A percentile compares a stretch with the other conserved stretches of the same genome.
Evolutionary conservation across 2,797 vertebrate species (phyloP).

Genomic region (Rousettus madagascariensis): DNA sequence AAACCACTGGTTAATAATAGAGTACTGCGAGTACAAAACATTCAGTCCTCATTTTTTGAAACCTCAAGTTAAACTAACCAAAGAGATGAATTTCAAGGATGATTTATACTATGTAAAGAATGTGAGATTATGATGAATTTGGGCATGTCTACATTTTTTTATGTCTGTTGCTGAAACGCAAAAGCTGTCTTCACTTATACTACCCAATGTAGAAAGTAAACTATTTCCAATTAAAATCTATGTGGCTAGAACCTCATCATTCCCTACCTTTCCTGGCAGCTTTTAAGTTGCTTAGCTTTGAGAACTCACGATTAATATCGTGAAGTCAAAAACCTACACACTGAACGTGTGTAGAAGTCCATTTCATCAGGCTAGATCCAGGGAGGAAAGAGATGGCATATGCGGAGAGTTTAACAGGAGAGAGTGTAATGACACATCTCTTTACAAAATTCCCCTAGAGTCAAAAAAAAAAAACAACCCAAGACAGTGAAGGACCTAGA

Average conservation of each 20-base stretch:
- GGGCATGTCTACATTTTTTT: neutral
- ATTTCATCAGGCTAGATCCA: neutral
- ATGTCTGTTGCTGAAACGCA: neutral
- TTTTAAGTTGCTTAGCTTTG: slow-evolving; percentile 37
- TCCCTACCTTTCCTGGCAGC: neutral
- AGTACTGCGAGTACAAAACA: neutral
- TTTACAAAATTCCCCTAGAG: neutral
- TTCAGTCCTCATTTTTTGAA: neutral
- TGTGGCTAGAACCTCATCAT: neutral
- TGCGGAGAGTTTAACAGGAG: neutral
- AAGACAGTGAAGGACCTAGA: neutral
- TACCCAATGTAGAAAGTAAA: neutral
- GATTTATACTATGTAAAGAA: neutral
- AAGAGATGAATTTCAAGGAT: neutral
- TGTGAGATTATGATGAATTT: neutral
- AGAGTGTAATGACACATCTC: neutral
- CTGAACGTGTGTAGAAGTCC: neutral
- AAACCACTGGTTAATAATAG: neutral
- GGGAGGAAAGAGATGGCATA: neutral
- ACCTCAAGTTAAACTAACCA: neutral
- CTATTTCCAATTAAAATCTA: neutral
- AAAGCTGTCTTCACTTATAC: neutral
- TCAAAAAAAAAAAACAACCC: neutral
- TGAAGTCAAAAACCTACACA: neutral
- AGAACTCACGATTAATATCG: neutral